Percentiles rank a stretch among this genome's conserved stretches.
phyloP scores from a whole-genome alignment of 2,797 vertebrate genomes.

The Cuculus canorus region DNA sequence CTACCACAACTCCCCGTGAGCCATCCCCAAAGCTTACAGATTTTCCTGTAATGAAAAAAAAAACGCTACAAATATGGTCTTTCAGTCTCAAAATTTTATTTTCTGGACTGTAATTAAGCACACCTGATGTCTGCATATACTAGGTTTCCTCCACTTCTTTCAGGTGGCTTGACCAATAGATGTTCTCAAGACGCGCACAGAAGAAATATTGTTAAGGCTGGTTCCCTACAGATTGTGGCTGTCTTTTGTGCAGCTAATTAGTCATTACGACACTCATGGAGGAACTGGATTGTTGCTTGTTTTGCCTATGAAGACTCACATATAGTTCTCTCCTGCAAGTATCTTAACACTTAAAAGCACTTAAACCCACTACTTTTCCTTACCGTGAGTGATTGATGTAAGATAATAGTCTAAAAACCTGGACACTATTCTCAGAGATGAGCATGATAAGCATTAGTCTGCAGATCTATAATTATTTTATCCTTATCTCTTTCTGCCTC shows the following conservation, averaged over 20 bases:
- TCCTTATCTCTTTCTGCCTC: not conserved
- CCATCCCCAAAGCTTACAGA: not conserved
- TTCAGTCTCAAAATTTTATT: not conserved
- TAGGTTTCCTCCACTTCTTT: not conserved
- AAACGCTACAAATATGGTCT: not conserved
- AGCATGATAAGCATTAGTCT: not conserved
- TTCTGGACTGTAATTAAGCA: not conserved
- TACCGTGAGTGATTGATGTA: not conserved
- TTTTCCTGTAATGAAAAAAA: not conserved
- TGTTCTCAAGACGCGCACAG: not conserved
- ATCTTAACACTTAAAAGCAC: not conserved
- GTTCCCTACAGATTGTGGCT: not conserved
- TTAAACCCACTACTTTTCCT: not conserved
- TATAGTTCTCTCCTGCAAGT: not conserved
- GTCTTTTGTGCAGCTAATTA: not conserved
- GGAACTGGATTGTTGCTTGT: not conserved
- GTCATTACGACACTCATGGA: not conserved
- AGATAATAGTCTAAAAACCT: not conserved
- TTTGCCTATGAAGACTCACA: not conserved
- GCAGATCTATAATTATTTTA: not conserved
- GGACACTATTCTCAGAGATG: not conserved
- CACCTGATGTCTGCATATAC: not conserved
- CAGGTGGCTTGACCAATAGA: not conserved
- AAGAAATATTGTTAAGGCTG: not conserved
- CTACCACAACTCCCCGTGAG: not conserved